Base-by-base conservation (phyloP, 2,113 vertebrate species). In the Neoarius graeffei region DNA sequence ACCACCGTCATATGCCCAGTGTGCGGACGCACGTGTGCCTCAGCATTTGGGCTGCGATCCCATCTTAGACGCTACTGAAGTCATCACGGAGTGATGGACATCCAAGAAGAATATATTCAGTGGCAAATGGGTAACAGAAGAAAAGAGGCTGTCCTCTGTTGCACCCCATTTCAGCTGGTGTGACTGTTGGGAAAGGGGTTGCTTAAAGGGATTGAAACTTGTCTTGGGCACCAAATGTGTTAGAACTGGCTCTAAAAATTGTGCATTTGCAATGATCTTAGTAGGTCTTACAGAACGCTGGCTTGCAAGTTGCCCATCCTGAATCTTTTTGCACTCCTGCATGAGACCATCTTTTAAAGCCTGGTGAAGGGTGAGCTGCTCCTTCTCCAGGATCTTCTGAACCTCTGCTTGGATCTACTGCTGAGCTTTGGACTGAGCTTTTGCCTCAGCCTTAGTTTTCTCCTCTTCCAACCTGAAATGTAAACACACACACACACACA, bases 261-360 rank as follows among this genome's bases (percentile, higher is more conserved):
- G 17, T 30, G 62, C 79, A 84, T 0, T 13, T 25, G 2, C 0
- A 42, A 71, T 56, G 30, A 81, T 35, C 14, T 79, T 17, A 42
- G 54, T 9, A 79, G 71, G 54, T 7, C 93, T 94, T 91, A 95
- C 94, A 48, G 95, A 95, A 89, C 94, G 93, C 89, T 94, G 94
- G 80, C 92, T 89, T 89, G 92, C 90, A 64, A 94, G 93, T 80
- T 50, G 90, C 87, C 91, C 89, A 20, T 93, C 93, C 30, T 90
- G 92, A 0, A 90, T 90, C 73, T 92, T 93, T 81, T 91, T 81
- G 6, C 89, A 87, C 69, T 94, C 93, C 62, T 86, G 92, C 15
- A 27, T 76, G 77, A 95, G 90, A 85, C 90, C 30, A 0, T 91
- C 91, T 0, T 85, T 92, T 62, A 95, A 86, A 67, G 81, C 90